Percentiles rank a stretch among this genome's conserved stretches.
These are phyloP conservation scores for Tachina fera DNA, from an alignment of 2,888 invertebrate species.

Conservation along the genomic window DNA sequence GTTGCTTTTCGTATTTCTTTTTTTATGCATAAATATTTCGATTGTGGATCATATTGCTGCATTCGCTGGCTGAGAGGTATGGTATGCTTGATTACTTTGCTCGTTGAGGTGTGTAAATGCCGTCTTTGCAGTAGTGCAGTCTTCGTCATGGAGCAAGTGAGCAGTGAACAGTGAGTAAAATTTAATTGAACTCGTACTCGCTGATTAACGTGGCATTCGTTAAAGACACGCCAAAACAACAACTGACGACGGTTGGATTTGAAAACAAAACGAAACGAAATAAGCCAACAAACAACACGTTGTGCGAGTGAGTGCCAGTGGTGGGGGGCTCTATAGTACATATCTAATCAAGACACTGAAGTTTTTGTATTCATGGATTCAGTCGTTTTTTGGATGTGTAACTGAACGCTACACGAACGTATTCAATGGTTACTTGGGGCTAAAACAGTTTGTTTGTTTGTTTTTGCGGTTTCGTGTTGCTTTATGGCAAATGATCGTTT, in stretches of 20 bases:
- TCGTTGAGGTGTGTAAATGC: slow-evolving; percentile 42
- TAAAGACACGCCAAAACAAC: slow-evolving; percentile 34
- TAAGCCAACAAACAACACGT: slow-evolving; percentile 43
- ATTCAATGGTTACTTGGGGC: slow-evolving; percentile 53
- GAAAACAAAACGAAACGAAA: slow-evolving; percentile 33
- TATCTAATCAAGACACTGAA: slow-evolving; percentile 55
- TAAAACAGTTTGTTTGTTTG: background rate
- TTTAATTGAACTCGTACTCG: slow-evolving; percentile 47
- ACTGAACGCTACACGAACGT: slow-evolving; percentile 70
- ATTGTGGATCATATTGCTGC: slow-evolving; percentile 47
- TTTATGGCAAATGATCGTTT: slow-evolving; percentile 39
- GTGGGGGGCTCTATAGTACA: slow-evolving; percentile 26
- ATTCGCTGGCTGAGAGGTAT: slow-evolving; percentile 3
- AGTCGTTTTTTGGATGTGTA: slow-evolving; percentile 73
- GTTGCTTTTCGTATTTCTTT: background rate
- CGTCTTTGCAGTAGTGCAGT: slow-evolving; percentile 1
- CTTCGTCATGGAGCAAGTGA: background rate
- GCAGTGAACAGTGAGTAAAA: slow-evolving; percentile 1
- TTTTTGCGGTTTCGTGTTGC: slow-evolving; percentile 61
- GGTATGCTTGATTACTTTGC: slow-evolving; percentile 51
- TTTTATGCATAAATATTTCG: background rate
- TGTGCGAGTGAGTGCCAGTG: slow-evolving; percentile 38
- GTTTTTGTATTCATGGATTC: slow-evolving; percentile 63
- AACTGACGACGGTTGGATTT: slow-evolving; percentile 49
- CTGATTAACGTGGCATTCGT: slow-evolving; percentile 70